Evolutionary conservation across 2,888 invertebrate genomes (phyloP).

Genomic region (Orgyia antiqua): DNA sequence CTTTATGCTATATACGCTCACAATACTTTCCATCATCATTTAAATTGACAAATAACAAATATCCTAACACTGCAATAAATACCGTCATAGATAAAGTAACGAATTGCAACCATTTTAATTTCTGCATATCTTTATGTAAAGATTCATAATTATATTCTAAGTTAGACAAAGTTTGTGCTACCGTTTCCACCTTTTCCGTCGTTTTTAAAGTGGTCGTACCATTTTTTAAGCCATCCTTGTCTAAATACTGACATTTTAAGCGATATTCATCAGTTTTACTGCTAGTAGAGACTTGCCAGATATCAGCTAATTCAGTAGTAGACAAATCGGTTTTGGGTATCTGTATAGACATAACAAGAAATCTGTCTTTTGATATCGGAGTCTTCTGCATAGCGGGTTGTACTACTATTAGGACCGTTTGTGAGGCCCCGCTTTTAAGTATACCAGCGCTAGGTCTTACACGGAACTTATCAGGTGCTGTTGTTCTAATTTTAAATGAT

Average conservation of each 20-base stretch:
- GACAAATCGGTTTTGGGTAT: slow-evolving; percentile 78
- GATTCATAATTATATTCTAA: slow-evolving; percentile 52
- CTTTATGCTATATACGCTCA: slow-evolving; percentile 57
- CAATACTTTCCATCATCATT: slow-evolving; percentile 43
- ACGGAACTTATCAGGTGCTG: slow-evolving; percentile 95
- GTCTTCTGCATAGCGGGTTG: slow-evolving; percentile 84
- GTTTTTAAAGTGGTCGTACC: slow-evolving; percentile 39
- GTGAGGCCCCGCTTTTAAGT: slow-evolving; percentile 80
- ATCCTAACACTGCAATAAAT: slow-evolving; percentile 46
- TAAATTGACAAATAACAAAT: slow-evolving; percentile 47
- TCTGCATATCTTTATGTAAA: slow-evolving; percentile 46
- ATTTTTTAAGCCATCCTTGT: slow-evolving; percentile 56
- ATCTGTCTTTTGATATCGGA: slow-evolving; percentile 87
- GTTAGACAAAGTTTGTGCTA: slow-evolving; percentile 80
- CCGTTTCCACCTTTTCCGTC: slow-evolving; percentile 86
- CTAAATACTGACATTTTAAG: slow-evolving; percentile 81
- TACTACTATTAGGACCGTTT: slow-evolving; percentile 84
- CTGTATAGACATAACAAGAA: slow-evolving; percentile 90
- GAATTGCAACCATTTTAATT: slow-evolving; percentile 51
- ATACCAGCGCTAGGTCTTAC: slow-evolving; percentile 93
- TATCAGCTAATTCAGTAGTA: slow-evolving; percentile 80
- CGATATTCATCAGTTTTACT: slow-evolving; percentile 84
- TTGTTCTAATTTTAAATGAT: slow-evolving; percentile 91
- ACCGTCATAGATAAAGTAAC: slow-evolving; percentile 47
- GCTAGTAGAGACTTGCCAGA: slow-evolving; percentile 83